Percentiles rank a stretch among this genome's conserved stretches.
Evolutionary conservation across 2,797 vertebrate species (phyloP).

Genomic region (Pangasius djambal): DNA sequence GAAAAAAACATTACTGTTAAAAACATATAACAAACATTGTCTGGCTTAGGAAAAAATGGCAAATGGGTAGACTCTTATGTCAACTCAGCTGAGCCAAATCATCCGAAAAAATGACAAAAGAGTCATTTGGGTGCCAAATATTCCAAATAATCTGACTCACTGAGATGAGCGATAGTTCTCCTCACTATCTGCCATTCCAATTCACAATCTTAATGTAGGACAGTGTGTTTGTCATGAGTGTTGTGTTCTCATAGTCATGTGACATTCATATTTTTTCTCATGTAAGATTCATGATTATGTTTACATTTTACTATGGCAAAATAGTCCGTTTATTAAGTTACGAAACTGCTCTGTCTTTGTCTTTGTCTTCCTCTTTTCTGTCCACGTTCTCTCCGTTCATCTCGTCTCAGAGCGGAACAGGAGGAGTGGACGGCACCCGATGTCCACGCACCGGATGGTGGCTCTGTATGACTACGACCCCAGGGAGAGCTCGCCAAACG

Average conservation of each 20-base stretch:
- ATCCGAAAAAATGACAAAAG: too few relatives aligned
- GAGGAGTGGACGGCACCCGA: slow-evolving; percentile 77
- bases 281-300: not conserved
- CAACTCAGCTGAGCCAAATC: too few relatives aligned
- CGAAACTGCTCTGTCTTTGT: not conserved
- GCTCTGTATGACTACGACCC: slow-evolving; percentile 97
- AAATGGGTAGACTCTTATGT: too few relatives aligned
- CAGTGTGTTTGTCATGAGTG: not conserved
- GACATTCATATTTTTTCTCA: slow-evolving; percentile 16
- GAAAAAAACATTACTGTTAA: not conserved
- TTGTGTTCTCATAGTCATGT: slow-evolving; percentile 2
- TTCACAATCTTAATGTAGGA: not conserved
- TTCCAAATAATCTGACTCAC: not conserved
- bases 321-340: too few relatives aligned
- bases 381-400: not conserved
- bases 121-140: not conserved
- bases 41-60: not conserved
- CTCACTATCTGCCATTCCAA: not conserved
- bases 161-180: not conserved
- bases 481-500: slow-evolving; percentile 95
- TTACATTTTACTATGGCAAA: not conserved
- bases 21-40: not conserved
- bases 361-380: not conserved
- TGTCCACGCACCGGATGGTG: slow-evolving; percentile 88
- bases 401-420: slow-evolving; percentile 83